Evolutionary conservation across 1,140 invertebrate genomes (phyloP).

Genomic region (Bombus waltoni): DNA sequence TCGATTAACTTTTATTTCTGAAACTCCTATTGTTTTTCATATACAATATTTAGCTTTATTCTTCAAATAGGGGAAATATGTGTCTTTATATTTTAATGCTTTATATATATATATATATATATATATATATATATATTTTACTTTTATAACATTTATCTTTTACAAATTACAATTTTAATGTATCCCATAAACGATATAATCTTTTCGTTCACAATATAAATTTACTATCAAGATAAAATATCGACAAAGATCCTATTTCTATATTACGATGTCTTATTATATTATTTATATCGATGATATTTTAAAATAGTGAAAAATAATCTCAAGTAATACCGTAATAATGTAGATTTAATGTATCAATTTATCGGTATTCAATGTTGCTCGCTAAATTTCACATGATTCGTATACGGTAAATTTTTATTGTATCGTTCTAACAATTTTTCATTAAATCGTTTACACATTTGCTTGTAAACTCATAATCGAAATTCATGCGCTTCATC

Average conservation of each 20-base stretch:
- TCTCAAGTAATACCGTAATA: not conserved
- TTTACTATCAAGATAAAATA: not conserved
- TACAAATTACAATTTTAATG: not conserved
- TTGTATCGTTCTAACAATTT: not conserved
- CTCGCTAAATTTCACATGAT: not conserved
- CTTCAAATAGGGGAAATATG: no score
- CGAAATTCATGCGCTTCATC: not conserved
- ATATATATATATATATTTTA: not conserved
- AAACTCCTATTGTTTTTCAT: not conserved
- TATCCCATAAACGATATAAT: not conserved
- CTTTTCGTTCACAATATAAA: not conserved
- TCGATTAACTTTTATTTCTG: not conserved
- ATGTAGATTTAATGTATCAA: not conserved
- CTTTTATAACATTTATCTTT: not conserved
- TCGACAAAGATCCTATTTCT: not conserved
- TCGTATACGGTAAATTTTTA: not conserved
- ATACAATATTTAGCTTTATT: no score
- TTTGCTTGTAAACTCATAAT: not conserved
- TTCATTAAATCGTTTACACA: not conserved
- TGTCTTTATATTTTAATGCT: no score
- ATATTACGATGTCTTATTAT: not conserved
- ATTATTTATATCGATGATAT: no score
- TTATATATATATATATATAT: no score
- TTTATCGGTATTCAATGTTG: not conserved
- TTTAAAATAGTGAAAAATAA: not conserved